A percentile compares a stretch with the other conserved stretches of the same genome.
phyloP scores from a whole-genome alignment of 2,797 vertebrate genomes.

The Pseudocheirus occidentalis region DNA sequence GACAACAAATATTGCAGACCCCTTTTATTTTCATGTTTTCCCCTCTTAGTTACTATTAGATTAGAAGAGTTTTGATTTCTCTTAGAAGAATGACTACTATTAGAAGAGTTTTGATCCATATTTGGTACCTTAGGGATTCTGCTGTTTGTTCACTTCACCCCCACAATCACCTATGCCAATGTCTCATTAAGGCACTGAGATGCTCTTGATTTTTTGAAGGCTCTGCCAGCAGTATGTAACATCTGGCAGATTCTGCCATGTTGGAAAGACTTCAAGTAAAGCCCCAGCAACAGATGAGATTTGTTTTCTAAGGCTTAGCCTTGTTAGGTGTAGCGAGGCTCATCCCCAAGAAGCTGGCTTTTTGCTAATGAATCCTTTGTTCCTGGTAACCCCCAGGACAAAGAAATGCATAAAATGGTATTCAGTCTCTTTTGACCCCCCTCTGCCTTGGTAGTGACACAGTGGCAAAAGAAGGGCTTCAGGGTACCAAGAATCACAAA shows the following conservation, averaged over 20 bases:
- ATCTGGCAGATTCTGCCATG: neutral
- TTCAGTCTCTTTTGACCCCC: neutral
- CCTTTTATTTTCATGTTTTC: neutral
- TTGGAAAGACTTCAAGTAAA: neutral
- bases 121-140: neutral
- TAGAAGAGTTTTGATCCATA: conserved; percentile 1
- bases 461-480: neutral
- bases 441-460: neutral
- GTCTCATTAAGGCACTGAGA: neutral
- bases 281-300: neutral
- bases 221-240: neutral
- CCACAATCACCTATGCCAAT: neutral
- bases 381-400: neutral
- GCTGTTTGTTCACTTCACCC: neutral
- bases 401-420: neutral
- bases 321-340: neutral
- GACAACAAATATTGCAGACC: neutral
- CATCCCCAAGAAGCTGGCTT: neutral
- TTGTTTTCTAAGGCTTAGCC: neutral
- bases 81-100: no score
- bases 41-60: neutral
- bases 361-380: neutral
- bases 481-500: neutral
- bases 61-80: neutral
- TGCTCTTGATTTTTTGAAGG: neutral